A percentile compares a stretch with the other conserved stretches of the same genome.
phyloP scores from a whole-genome alignment of 2,888 invertebrate genomes.

The Dilophus febrilis region DNA sequence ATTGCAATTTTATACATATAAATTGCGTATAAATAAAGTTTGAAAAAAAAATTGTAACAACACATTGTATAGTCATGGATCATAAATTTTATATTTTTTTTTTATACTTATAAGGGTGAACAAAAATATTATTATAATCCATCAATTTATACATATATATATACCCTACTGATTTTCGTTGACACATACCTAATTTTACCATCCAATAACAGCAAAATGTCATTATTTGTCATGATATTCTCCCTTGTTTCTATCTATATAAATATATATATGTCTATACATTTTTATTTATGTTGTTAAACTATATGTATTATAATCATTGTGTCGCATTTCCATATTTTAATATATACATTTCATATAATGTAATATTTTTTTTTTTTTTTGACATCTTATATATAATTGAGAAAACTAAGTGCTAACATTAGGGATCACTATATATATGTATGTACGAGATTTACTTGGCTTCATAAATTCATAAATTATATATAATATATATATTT shows the following conservation, averaged over 20 bases:
- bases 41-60: no score
- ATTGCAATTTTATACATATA: no score
- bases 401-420: constrained; percentile 2
- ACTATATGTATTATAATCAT: no score
- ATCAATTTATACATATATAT: constrained; percentile 2
- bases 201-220: constrained; percentile 3
- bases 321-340: no score
- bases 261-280: background rate
- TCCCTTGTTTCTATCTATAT: background rate
- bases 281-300: no score
- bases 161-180: constrained; percentile 3
- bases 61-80: no score
- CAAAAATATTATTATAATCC: background rate
- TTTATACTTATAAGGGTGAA: constrained; percentile 80
- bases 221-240: constrained; percentile 4
- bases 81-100: constrained; percentile 80
- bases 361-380: background rate
- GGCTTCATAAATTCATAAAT: background rate
- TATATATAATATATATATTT: background rate
- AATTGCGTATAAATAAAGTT: no score
- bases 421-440: constrained; percentile 2
- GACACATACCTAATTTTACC: constrained; percentile 4
- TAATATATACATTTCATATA: no score
- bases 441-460: constrained; percentile 2
- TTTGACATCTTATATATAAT: constrained; percentile 1